Percentiles rank a stretch among this genome's conserved stretches.
Conservation (phyloP, 2,888 invertebrate species). For the Muschampia plurimacula region DNA sequence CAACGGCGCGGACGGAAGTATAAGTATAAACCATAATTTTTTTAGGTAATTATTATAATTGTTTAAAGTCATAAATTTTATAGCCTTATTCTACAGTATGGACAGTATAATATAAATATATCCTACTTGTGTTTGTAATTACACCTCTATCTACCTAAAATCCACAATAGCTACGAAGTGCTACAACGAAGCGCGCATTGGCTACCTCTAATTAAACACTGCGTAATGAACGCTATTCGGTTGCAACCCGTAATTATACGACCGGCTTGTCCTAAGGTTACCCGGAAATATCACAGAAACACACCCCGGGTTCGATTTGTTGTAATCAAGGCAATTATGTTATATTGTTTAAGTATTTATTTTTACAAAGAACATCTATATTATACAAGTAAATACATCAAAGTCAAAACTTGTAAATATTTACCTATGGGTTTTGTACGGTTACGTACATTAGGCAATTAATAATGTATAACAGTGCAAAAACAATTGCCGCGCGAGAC, state of each 20-base stretch:
- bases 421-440: no score
- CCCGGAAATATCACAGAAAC: conserved; percentile 70
- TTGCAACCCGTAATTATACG: conserved; percentile 25
- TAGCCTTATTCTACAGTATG: neutral
- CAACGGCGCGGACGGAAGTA: no score
- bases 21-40: no score
- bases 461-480: no score
- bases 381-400: no score
- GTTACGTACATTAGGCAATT: no score
- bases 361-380: no score
- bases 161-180: conserved; percentile 14
- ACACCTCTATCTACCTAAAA: neutral
- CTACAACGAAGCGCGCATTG: conserved; percentile 12
- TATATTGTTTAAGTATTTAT: no score
- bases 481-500: no score
- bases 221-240: conserved; percentile 32
- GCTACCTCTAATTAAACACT: conserved; percentile 28
- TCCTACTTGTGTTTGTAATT: neutral
- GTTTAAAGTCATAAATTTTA: neutral
- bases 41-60: no score
- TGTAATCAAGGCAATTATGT: conserved; percentile 29
- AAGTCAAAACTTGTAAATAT: no score
- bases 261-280: conserved; percentile 13
- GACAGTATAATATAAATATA: neutral
- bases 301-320: conserved; percentile 61